Base-by-base conservation (phyloP, 2,797 vertebrate species). In the Cossypha polioptera region DNA sequence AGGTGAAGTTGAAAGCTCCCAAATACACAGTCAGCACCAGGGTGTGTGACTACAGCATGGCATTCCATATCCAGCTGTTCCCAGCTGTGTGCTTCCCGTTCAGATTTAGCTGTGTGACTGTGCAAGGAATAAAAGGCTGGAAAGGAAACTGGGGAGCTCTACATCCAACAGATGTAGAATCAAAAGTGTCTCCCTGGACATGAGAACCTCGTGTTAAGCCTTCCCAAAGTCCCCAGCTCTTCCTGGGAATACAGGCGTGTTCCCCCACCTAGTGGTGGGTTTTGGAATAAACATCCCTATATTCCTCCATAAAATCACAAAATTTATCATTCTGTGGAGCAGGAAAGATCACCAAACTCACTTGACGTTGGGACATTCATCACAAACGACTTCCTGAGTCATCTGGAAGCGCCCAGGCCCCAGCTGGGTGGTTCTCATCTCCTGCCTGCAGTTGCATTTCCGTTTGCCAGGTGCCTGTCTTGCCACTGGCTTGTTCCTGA, bases 301-400 rank as follows among this genome's bases (percentile, higher is more conserved):
- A 43, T 1, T 2, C 5, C 36, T 0, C 1, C 22, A 6, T 3
- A 21, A 31, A 83, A 40, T 5, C 38, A 7, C 1, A 2, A 38
- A 15, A 31, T 65, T 40, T 1, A 5, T 0, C 6, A 5, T 40
- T 28, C 33, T 28, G 51, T 6, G 33, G 12, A 16, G 65, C 53
- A 71, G 18, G 2, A 54, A 61, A 29, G 26, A 48, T 20, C n/a
- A 15, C 16, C 38, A 12, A 20, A 92, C 99, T 98, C 96, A 99
- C 99, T 99, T 99, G 53, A 99, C 99, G 35, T 99, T 99, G 28
- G 99, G 98, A 96, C 99, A 99, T 88, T 99, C 99, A 17, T 99
- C 99, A 16, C 99, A 99, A 95, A 99, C 99, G 77, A 98, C 99
- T 98, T 99, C 99, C 96, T 99, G 99, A 17, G 99, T 99, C 99